Evolutionary conservation across 2,113 vertebrate species (phyloP), one percentile per base, ranked within the genome.

Genomic region (Dascyllus trimaculatus): DNA sequence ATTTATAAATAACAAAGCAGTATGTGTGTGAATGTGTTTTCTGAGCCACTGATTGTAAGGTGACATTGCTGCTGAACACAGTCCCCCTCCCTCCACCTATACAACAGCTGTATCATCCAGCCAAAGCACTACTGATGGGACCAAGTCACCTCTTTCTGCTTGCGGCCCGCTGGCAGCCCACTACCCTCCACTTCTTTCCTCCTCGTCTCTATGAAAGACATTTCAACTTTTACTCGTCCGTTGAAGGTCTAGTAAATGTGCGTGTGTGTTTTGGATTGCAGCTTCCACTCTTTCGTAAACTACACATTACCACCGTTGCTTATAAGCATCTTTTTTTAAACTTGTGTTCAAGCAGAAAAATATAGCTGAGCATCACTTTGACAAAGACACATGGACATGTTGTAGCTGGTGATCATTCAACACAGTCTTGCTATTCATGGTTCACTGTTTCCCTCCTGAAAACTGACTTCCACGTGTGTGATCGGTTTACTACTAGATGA

Each of bases 11-110:
- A 40, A 11, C 38, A 40, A 29, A 29, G 29, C 29, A 29, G 29
- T 29, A 29, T 4, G 38, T 40, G 13, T 40, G 38, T 40, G 9
- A 4, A 40, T 40, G 9, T 40, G 6, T 63, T 80, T 74, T 66
- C 71, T 57, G 59, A 85, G 70, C 15, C 56, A 63, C 5, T 70
- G 52, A 67, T 46, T 51, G 17, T 46, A 80, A 80, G 68, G 72
- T 75, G 69, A 83, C 61, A 75, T 75, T 88, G 65, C 32, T 64
- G 24, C 43, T 25, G 24, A 81, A 77, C 63, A 72, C 48, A 65
- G 4, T 54, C 48, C 56, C 26, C 17, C 57, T 32, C 59, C 32
- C 46, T 9, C 7, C 32, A 8, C 32, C 51, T 11, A 14, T 24
- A 19, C 53, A 58, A 32, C 64, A 81, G 45, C 58, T 75, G 43